Conservation (phyloP, 2,113 vertebrate genomes). For the Suricata suricatta region DNA sequence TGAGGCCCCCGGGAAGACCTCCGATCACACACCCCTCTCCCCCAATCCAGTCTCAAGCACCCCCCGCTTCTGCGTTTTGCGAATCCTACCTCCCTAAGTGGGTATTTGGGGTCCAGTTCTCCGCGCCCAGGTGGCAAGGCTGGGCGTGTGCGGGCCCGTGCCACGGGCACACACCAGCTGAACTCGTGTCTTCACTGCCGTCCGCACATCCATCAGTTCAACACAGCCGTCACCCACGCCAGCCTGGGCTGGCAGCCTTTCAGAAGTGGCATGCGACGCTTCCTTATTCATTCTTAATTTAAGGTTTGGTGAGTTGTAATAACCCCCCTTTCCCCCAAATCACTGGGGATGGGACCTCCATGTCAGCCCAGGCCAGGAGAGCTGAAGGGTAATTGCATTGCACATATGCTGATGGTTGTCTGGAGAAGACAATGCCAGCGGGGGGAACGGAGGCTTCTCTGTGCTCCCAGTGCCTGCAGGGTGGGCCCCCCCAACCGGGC, state of each 20-base stretch:
- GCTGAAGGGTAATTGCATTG: conserved; percentile 70
- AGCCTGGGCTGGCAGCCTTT: conserved; percentile 61
- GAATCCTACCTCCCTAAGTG: not conserved
- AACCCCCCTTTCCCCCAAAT: conserved; percentile 70
- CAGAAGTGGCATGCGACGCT: conserved; percentile 53
- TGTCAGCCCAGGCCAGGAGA: conserved; percentile 57
- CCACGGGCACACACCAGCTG: not conserved
- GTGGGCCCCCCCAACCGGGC: not conserved
- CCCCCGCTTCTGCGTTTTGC: not conserved
- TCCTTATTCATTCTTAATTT: conserved; percentile 74
- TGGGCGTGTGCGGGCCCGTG: accelerated
- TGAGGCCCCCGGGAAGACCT: not conserved
- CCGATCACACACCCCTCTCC: not conserved
- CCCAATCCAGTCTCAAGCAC: not conserved
- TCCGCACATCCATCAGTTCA: not conserved
- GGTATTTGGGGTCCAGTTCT: not conserved
- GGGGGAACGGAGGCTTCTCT: not conserved
- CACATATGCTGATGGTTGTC: conserved; percentile 32
- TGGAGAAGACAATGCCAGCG: conserved; percentile 49
- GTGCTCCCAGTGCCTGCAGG: not conserved
- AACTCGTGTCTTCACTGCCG: not conserved
- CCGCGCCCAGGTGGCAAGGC: not conserved
- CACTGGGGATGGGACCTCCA: conserved; percentile 56
- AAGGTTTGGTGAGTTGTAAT: conserved; percentile 75
- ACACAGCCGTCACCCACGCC: not conserved